Evolutionary conservation across 2,888 invertebrate species (phyloP), one percentile per base, ranked within the genome.

Genomic region (Trachelus iudaicus): DNA sequence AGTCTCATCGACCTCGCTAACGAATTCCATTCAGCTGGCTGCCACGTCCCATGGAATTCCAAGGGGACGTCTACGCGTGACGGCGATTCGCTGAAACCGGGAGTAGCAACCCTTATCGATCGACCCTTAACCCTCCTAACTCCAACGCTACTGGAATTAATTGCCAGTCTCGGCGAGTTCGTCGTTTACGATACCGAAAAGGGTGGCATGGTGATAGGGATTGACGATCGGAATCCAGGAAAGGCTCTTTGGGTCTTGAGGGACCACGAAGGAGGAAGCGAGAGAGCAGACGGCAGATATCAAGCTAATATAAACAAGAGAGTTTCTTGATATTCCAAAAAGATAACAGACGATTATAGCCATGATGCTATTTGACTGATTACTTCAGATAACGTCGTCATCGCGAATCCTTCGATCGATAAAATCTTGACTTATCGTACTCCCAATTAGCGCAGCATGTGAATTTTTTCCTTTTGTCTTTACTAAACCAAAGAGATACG

Each of bases 1-100:
- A 23, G 23, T 56, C 56, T 56, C 23, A 23, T 56, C 56, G 23
- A 56, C 56, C 56, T 9, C 56, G 56, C 71, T 31, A 71, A 71
- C 71, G 71, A 71, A 71, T 71, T 71, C 71, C 71, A 71, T 71
- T 71, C 71, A 71, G 23, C 15, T 23, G 71, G 71, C 56, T 56
- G 56, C 56, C 56, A 56, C 23, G 56, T 56, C 56, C 56, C 23
- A 23, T 56, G 56, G 9, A 33, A 34, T 71, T 33, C 71, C 71
- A 34, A 71, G 71, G 71, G 71, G 71, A 71, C 56, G 56, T 56
- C 56, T 23, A 56, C 56, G 56, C 23, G 56, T 56, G 23, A 23
- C 23, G 56, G 23, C 56, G 56, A 56, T 56, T 56, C 56, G 56
- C 56, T 56, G 56, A 23, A 23, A 23, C 56, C 23, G 56, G 56